Evolutionary conservation across 2,888 invertebrate genomes (phyloP).

Genomic region (Ptychoptera albimana): DNA sequence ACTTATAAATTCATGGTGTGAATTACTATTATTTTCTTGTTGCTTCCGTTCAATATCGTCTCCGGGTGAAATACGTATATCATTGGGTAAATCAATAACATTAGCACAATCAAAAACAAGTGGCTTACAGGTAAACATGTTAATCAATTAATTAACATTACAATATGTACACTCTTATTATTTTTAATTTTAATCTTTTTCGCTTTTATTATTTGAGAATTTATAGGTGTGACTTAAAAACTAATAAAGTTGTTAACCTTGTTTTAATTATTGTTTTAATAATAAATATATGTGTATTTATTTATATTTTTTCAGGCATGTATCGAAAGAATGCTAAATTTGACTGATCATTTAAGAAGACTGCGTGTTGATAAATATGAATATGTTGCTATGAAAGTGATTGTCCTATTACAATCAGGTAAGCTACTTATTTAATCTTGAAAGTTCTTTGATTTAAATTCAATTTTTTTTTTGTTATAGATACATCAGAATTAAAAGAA

Average conservation of each 20-base stretch:
- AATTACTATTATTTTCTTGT: constrained; percentile 77
- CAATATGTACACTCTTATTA: no score
- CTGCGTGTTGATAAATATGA: constrained; percentile 88
- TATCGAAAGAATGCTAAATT: constrained; percentile 86
- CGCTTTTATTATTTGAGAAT: no score
- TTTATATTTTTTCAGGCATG: constrained; percentile 38
- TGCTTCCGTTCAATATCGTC: constrained; percentile 86
- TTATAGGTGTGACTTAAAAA: no score
- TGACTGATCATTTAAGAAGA: constrained; percentile 81
- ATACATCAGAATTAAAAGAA: constrained; percentile 83
- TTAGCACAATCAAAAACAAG: constrained; percentile 28
- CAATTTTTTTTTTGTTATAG: constrained; percentile 31
- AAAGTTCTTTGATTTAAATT: not conserved
- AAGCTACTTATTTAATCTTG: constrained; percentile 14
- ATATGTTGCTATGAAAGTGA: constrained; percentile 92
- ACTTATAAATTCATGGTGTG: constrained; percentile 96
- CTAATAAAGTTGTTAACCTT: no score
- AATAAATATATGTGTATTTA: not conserved
- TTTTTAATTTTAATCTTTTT: not conserved
- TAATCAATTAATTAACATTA: no score
- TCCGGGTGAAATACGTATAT: constrained; percentile 73
- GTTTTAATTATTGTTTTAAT: not conserved
- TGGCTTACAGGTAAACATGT: constrained; percentile 38
- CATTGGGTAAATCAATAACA: constrained; percentile 29
- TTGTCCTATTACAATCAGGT: constrained; percentile 85